Evolutionary conservation across 1,140 invertebrate genomes (phyloP).

Genomic region (Adelges cooleyi): DNA sequence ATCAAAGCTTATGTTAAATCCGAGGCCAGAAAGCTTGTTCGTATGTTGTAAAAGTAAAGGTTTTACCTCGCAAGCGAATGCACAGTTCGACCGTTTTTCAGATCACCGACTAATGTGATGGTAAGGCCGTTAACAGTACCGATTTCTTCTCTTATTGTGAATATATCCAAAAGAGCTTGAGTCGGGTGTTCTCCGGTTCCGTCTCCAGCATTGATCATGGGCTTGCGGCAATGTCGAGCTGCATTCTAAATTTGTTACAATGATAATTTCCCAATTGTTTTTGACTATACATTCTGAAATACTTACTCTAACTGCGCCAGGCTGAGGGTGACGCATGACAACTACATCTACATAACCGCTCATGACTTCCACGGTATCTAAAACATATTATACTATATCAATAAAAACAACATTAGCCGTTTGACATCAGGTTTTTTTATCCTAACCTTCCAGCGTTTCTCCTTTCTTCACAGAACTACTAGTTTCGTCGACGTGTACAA

Average conservation of each 20-base stretch:
- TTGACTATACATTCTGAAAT: neutral
- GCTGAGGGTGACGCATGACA: constrained; percentile 85
- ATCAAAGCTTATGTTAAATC: neutral
- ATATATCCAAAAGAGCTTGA: constrained; percentile 93
- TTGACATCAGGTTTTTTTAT: neutral
- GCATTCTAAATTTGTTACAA: constrained; percentile 51
- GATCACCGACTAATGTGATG: constrained; percentile 87
- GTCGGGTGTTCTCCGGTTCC: constrained; percentile 97
- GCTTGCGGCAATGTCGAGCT: constrained; percentile 66
- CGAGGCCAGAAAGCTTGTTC: no score
- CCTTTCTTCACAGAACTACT: constrained; percentile 94
- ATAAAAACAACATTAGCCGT: neutral
- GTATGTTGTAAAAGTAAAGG: no score
- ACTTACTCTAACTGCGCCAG: constrained; percentile 79
- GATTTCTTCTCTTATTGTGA: constrained; percentile 97
- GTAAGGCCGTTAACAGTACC: constrained; percentile 94
- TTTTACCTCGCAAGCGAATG: constrained; percentile 78
- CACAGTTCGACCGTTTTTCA: constrained; percentile 95
- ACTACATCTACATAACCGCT: constrained; percentile 82
- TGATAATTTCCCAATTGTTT: neutral
- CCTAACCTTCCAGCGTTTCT: constrained; percentile 76
- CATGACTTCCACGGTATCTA: constrained; percentile 73
- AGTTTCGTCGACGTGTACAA: constrained; percentile 76
- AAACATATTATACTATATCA: constrained; percentile 30
- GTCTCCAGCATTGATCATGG: constrained; percentile 95